These are phyloP conservation scores for Dorcus hopei DNA, from an alignment of 2,888 invertebrate species.

Conservation along the genomic window DNA sequence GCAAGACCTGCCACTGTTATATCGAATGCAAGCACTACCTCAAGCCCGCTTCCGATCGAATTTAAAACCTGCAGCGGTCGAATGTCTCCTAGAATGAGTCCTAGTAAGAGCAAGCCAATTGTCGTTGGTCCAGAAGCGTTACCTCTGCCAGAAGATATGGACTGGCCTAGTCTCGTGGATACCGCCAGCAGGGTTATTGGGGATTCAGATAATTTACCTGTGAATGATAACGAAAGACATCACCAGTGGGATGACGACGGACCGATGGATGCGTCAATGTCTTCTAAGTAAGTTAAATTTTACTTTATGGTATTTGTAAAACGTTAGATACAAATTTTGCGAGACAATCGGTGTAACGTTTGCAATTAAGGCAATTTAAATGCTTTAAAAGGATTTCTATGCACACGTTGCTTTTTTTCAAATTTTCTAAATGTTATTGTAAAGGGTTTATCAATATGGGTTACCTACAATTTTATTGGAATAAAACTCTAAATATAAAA, in stretches of 20 bases:
- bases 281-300: conserved; percentile 42
- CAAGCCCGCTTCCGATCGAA: conserved; percentile 56
- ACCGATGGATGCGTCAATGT: conserved; percentile 44
- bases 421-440: too few species aligned
- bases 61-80: conserved; percentile 57
- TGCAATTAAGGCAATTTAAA: too few species aligned
- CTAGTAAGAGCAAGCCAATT: conserved; percentile 34
- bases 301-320: not conserved
- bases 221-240: conserved; percentile 11
- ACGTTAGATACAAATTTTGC: too few species aligned
- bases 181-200: conserved; percentile 54
- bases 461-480: too few species aligned
- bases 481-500: too few species aligned
- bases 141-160: conserved; percentile 68
- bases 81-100: conserved; percentile 46
- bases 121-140: conserved; percentile 48
- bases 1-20: conserved; percentile 66
- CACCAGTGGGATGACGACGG: conserved; percentile 47
- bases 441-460: too few species aligned
- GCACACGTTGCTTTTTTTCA: too few species aligned
- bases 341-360: too few species aligned
- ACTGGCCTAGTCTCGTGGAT: conserved; percentile 78
- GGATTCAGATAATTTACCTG: conserved; percentile 18
- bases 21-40: conserved; percentile 60
- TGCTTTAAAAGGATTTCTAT: too few species aligned